These are phyloP conservation scores for Illadopsis cleaveri DNA, from an alignment of 2,113 vertebrate species.

Conservation along the genomic window DNA sequence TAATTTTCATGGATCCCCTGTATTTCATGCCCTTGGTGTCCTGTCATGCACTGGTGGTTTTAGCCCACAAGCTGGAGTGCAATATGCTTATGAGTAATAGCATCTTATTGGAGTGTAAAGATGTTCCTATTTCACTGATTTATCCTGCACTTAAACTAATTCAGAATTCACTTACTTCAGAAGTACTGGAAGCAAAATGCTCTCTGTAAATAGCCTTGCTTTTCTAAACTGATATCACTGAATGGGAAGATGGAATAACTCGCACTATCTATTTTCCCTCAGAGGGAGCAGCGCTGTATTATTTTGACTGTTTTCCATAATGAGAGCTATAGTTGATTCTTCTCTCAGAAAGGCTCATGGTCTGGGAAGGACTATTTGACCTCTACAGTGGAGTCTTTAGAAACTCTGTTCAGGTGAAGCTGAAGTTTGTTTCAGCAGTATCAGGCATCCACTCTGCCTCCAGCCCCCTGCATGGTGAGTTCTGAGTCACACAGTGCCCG, in stretches of 20 bases:
- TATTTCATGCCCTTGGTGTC: conserved; percentile 48
- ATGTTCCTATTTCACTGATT: conserved; percentile 73
- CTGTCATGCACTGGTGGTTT: conserved; percentile 65
- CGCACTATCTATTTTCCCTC: neutral
- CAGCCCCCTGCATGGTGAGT: neutral
- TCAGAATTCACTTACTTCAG: conserved; percentile 71
- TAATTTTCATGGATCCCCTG: conserved; percentile 50
- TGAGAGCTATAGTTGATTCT: neutral
- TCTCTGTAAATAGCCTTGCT: conserved; percentile 60
- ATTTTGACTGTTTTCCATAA: conserved; percentile 11
- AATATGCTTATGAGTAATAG: conserved; percentile 72
- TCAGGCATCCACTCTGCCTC: neutral
- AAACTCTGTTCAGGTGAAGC: neutral
- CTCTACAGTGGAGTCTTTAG: neutral
- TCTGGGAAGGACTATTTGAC: neutral
- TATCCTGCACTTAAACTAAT: conserved; percentile 76
- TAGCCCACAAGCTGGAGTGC: conserved; percentile 61
- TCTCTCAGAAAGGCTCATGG: neutral
- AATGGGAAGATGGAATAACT: conserved; percentile 50
- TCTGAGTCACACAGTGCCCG: neutral
- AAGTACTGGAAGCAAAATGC: conserved; percentile 53
- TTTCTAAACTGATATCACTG: conserved; percentile 26
- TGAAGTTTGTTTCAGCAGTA: neutral
- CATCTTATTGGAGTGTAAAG: conserved; percentile 76
- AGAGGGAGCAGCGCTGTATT: neutral